Base-by-base conservation (phyloP, 1,140 invertebrate species). In the Pogonomyrmex californicus region DNA sequence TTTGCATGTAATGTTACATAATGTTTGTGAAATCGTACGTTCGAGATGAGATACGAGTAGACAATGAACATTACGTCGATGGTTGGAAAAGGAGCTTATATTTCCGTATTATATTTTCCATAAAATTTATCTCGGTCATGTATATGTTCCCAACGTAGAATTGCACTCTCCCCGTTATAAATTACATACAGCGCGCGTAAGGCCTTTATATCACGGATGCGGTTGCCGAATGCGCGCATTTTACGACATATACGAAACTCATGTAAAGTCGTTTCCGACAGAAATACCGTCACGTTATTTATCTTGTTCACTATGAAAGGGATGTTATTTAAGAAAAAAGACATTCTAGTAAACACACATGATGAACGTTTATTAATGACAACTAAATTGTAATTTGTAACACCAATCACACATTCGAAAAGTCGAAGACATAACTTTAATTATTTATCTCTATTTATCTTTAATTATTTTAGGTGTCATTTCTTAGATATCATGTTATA, bases 101-200 rank as follows among this genome's bases (percentile, higher is more conserved):
- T 83, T 75, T 83, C 51, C 7, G 33, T 36, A 58, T 75, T 73
- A 75, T 49, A 56, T 75, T 60, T 60, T 23, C 56, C 79, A 83
- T 83, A 83, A 83, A 83, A 83, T 71, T 82, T 71, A 36, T 58
- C 49, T n/a, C 38, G 47, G 23, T 54, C 38, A 41, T 12, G 23
- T 70, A 70, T 70, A 54, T 36, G 30, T 54, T 60, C 33, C 41
- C 41, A 23, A 60, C 54, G n/a, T 73, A 60, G 68, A 49, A 83
- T 73, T 83, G 68, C 79, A 54, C 66, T 82, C 14, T n/a, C 54
- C 30, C 38, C 79, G 79, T 73, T 83, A 75, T 83, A 83, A 73
- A 83, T 83, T 83, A 54, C 78, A 36, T 36, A 44, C 23, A 33
- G 51, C 23, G 51, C 66, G 60, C 56, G 33, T 62, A 49, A 75